Evolutionary conservation across 2,797 vertebrate species (phyloP), one percentile per base, ranked within the genome.

Genomic region (Squalus acanthias): DNA sequence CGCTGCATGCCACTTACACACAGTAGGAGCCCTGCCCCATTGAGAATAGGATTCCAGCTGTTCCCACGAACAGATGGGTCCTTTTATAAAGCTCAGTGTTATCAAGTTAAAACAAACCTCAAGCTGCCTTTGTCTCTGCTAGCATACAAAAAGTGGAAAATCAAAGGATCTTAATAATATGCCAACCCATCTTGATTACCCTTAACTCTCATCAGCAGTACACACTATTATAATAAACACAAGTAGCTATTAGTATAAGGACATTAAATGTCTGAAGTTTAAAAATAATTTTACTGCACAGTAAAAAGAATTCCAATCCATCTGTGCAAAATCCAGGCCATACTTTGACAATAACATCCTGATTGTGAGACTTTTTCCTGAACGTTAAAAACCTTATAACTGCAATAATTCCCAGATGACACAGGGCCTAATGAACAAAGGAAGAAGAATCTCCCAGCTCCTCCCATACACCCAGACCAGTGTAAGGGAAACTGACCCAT

Each of bases 391-490:
- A 69, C 65, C 91, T 93, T 67, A 69, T 93, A 67, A 93, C 91
- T 46, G 63, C 65, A 93, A 93, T 69, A 93, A 93, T 93, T 93
- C 91, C 91, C 91, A 46, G 65, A 69, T 93, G 65, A 67, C n/a
- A 46, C 4, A 65, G 88, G 88, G n/a, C 8, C 91, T 46, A 69
- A 69, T 93, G 91, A 93, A 93, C 91, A 93, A 93, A 93, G 65
- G 91, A 69, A 69, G n/a, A 46, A 69, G 65, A 69, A 93, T 69
- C 22, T 93, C 63, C 17, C 7, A 46, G 91, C 65, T 69, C 91
- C 91, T 69, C 65, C 65, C 39, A 12, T 93, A 67, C 1, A 9
- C 39, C 65, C n/a, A 69, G 91, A 24, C 63, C n/a, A 67, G 33
- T 69, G 65, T 39, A 46, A 46, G 65, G 8, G 2, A 93, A 69